Percentiles rank a stretch among this genome's conserved stretches.
These are phyloP conservation scores for Caenorhabditis afra DNA, from an alignment of 2,888 invertebrate genomes.

Conservation along the genomic window DNA sequence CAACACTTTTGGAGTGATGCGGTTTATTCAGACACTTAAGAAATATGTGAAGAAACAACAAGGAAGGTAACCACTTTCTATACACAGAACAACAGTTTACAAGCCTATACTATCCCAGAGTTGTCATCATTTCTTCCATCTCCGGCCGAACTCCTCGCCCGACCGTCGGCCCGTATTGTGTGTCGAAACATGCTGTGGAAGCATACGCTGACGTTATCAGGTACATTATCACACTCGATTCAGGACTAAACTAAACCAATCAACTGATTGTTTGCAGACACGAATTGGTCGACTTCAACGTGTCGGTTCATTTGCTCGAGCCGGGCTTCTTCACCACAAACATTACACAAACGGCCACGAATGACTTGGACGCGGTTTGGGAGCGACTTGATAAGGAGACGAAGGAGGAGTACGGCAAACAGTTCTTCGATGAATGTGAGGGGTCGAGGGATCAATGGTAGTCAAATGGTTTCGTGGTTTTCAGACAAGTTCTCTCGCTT, in stretches of 20 bases:
- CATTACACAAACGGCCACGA: conserved; percentile 70
- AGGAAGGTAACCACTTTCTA: conserved; percentile 34
- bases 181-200: conserved; percentile 78
- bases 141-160: conserved; percentile 80
- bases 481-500: conserved; percentile 66
- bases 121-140: conserved; percentile 81
- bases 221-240: conserved; percentile 28
- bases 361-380: conserved; percentile 67
- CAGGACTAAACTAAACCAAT: conserved; percentile 2
- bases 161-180: conserved; percentile 75
- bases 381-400: conserved; percentile 55
- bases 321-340: conserved; percentile 78
- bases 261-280: conserved; percentile 59
- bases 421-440: conserved; percentile 66
- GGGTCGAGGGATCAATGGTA: too few relatives aligned
- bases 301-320: conserved; percentile 73
- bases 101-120: too few relatives aligned
- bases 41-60: conserved; percentile 70
- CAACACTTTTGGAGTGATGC: conserved; percentile 81
- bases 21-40: conserved; percentile 73
- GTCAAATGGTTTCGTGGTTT: too few relatives aligned
- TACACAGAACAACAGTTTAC: too few relatives aligned
- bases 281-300: conserved; percentile 72
- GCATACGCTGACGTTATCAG: conserved; percentile 76
- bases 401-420: conserved; percentile 63